Conservation (phyloP, 2,888 invertebrate species). For the Mythimna vitellina region DNA sequence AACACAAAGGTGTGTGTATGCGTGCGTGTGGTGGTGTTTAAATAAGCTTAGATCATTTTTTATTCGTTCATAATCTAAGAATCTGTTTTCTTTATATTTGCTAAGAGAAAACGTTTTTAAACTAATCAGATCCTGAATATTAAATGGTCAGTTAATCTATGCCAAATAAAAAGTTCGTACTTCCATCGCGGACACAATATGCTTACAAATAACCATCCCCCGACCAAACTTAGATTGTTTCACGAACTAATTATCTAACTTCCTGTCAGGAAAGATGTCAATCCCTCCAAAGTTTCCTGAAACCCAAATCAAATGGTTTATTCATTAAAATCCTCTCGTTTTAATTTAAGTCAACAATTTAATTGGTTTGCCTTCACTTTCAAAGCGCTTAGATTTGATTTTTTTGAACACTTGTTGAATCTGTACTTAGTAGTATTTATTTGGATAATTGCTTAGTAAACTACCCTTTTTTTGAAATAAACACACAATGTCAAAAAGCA, state of each 20-base stretch:
- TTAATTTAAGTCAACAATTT: conserved; percentile 53
- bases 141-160: neutral
- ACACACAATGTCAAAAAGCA: too few relatives aligned
- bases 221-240: conserved; percentile 71
- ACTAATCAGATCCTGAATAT: too few relatives aligned
- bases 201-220: conserved; percentile 43
- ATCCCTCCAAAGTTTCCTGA: conserved; percentile 72
- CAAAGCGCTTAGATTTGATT: conserved; percentile 36
- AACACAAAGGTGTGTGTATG: too few relatives aligned
- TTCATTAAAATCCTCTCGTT: conserved; percentile 60
- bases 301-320: conserved; percentile 73
- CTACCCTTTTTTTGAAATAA: too few relatives aligned
- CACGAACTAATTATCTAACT: conserved; percentile 73
- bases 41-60: too few relatives aligned
- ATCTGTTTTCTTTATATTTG: too few relatives aligned
- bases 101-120: too few relatives aligned
- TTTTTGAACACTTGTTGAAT: neutral
- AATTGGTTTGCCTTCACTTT: conserved; percentile 53
- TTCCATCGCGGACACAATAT: conserved; percentile 11
- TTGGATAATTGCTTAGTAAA: too few relatives aligned
- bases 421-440: too few relatives aligned
- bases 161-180: neutral
- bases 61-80: too few relatives aligned
- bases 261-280: conserved; percentile 58
- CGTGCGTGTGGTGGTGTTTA: too few relatives aligned